Evolutionary conservation across 2,797 vertebrate genomes (phyloP), one percentile per base, ranked within the genome.

Genomic region (Meriones psammophilus): DNA sequence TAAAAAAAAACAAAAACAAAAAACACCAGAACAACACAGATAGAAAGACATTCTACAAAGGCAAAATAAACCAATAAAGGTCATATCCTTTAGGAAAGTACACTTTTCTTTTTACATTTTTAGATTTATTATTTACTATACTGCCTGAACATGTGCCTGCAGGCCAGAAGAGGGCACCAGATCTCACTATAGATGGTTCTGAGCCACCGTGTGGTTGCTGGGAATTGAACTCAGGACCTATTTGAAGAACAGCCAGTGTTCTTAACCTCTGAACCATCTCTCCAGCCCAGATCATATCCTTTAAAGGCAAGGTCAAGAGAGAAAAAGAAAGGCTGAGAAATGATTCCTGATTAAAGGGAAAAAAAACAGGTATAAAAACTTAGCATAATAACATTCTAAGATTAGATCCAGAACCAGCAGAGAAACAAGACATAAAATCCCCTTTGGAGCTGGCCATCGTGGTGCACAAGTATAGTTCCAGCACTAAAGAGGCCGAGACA

Each of bases 361-460:
- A 92, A 17, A 24, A 86, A 91, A 85, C 42, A 92, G 60, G 76
- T 50, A 81, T 86, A 30, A 78, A 8, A 50, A 8, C 33, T 92
- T 81, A 58, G 17, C 13, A 58, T 58, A 58, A 58, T 17, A 58
- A 73, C 30, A 50, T 68, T 74, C 69, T 42, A 68, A 64, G 17
- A 81, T 18, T 71, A 8, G 36, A 79, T 88, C 46, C 84, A 42
- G 80, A 81, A 83, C 39, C 58, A 66, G 24, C 8, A 36, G 26
- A 33, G 66, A 91, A 88, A 77, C 54, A 54, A 36, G 30, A 20
- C 26, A 76, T 88, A 89, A 93, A 93, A 73, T 78, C 30, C 69
- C 46, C 36, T 36, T 24, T 26, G 42, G 39, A 66, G 39, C 2
- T 64, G 15, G 30, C 5, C 50, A 1, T 69, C 12, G 4, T 58